phyloP scores from a whole-genome alignment of 1,140 invertebrate genomes.

The Polypedilum pembai region DNA sequence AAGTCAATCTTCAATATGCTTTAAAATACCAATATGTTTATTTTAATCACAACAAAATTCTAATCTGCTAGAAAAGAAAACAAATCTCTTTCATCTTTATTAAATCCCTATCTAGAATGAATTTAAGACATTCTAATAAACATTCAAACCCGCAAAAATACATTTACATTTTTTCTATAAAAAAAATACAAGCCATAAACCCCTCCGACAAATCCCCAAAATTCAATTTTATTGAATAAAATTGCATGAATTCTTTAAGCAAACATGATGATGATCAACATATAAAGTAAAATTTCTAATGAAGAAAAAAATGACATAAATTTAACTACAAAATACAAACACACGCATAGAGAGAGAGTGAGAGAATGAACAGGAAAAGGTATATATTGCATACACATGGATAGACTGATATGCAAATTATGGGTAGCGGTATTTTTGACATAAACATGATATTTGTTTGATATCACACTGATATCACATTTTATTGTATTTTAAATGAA shows the following conservation, averaged over 20 bases:
- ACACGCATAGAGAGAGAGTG: neutral
- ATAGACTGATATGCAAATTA: constrained; percentile 12
- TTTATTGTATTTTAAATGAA: constrained; percentile 20
- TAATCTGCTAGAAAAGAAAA: too few relatives aligned
- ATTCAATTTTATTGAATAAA: constrained; percentile 5
- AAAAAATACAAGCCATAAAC: neutral
- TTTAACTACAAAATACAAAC: neutral
- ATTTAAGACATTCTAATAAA: too few relatives aligned
- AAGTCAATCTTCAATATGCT: too few relatives aligned
- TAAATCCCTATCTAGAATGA: too few relatives aligned
- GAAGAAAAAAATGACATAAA: too few relatives aligned
- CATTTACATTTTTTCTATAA: too few relatives aligned
- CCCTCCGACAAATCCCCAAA: neutral
- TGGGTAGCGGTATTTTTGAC: neutral
- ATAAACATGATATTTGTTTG: constrained; percentile 19
- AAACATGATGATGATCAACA: neutral
- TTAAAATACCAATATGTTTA: too few relatives aligned
- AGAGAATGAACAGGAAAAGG: neutral
- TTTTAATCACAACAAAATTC: too few relatives aligned
- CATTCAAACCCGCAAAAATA: too few relatives aligned
- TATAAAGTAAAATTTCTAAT: neutral
- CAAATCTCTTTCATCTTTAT: too few relatives aligned
- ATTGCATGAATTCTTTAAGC: neutral
- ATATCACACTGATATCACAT: neutral
- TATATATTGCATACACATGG: neutral